A percentile compares a stretch with the other conserved stretches of the same genome.
Evolutionary conservation across 2,113 vertebrate genomes (phyloP).

Genomic region (Electrona antarctica): DNA sequence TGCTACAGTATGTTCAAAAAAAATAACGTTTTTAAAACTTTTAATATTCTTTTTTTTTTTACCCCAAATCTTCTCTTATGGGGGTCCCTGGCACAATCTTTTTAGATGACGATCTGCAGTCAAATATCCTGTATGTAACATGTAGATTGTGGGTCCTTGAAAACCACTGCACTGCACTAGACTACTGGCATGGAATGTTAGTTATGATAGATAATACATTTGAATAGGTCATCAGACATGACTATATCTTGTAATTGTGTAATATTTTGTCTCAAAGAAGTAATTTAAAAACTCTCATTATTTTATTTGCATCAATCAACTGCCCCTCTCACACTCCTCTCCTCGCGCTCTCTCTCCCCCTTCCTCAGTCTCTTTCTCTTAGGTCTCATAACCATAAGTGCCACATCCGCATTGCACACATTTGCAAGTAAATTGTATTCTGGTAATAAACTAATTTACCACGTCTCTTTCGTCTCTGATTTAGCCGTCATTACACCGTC

Average conservation of each 20-base stretch:
- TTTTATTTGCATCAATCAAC: slow-evolving; percentile 61
- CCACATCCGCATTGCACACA: slow-evolving; percentile 68
- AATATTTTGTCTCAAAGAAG: slow-evolving; percentile 34
- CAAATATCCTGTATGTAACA: neutral
- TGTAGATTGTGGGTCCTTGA: neutral
- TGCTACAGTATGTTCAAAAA: too few relatives aligned
- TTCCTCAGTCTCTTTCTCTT: neutral
- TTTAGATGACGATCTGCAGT: neutral
- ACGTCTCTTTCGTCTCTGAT: slow-evolving; percentile 61
- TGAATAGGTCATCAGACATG: slow-evolving; percentile 6
- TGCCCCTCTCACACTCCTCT: slow-evolving; percentile 35
- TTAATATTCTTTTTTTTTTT: too few relatives aligned
- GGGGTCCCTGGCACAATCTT: too few relatives aligned
- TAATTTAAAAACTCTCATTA: slow-evolving; percentile 48
- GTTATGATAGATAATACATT: too few relatives aligned
- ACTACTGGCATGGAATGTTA: too few relatives aligned
- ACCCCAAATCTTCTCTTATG: too few relatives aligned
- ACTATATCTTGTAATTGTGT: slow-evolving; percentile 45
- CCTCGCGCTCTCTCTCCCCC: slow-evolving; percentile 15
- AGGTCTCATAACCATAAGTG: slow-evolving; percentile 69
- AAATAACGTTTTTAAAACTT: too few relatives aligned
- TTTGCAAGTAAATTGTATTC: slow-evolving; percentile 80
- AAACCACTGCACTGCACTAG: too few relatives aligned
- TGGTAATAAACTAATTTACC: slow-evolving; percentile 71
- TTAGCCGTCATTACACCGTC: slow-evolving; percentile 59